Base-by-base conservation (phyloP, 2,113 vertebrate genomes). In the Triplophysa rosa region DNA sequence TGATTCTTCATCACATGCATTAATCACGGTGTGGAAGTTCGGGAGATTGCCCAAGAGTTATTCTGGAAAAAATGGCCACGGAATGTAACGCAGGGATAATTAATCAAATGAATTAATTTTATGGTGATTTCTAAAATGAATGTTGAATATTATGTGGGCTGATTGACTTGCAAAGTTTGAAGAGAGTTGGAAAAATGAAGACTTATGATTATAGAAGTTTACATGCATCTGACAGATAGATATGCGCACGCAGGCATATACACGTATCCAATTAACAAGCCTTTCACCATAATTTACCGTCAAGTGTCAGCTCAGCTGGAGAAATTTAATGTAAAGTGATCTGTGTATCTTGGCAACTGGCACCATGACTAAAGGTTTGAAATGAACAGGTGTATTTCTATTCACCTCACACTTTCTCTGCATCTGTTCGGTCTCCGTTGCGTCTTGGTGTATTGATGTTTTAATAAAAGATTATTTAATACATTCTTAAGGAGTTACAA, bases 301-400 rank as follows among this genome's bases (percentile, higher is more conserved):
- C 63, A 83, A 81, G 87, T 89, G 88, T 90, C 89, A 88, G 73
- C 63, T 84, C 83, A 84, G 84, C 65, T 82, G 68, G 86, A 87
- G 86, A 88, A 91, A 89, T 92, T 89, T 90, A 91, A 92, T 91
- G 89, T 90, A 87, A 87, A 87, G 84, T 89, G 90, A 90, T 90
- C 77, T 83, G 90, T 89, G 89, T 84, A 70, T 89, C 85, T 90
- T 91, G 88, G 90, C 89, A 89, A 76, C 81, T 26, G 45, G 42
- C 13, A 71, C 54, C 79, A 83, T 88, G 88, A 90, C 82, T 62
- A 89, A 89, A 88, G 66, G 77, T 59, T 81, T 67, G 84, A 89
- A 83, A 81, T 78, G 82, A 90, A 85, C 84, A 87, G 84, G 84
- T 88, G 84, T 74, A 84, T 86, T 87, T 87, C 81, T 67, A 86